Percentiles rank a stretch among this genome's conserved stretches.
phyloP scores from a whole-genome alignment of 2,113 vertebrate species.

The Corythoichthys intestinalis region DNA sequence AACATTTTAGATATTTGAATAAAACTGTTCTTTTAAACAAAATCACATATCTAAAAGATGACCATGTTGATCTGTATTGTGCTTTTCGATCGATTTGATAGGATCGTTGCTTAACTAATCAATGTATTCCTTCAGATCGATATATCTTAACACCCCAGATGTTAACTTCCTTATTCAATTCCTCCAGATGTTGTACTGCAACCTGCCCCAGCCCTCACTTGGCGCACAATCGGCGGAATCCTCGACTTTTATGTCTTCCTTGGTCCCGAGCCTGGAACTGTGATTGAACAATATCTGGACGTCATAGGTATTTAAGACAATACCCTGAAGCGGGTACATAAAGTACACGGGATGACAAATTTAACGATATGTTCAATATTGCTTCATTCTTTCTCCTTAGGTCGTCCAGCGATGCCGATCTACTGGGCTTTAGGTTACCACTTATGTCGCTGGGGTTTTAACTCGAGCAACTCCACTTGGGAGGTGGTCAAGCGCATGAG shows the following conservation, averaged over 20 bases:
- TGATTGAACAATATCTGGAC: slow-evolving; percentile 80
- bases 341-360: neutral
- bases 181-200: slow-evolving; percentile 80
- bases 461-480: slow-evolving; percentile 78
- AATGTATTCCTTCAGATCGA: no score
- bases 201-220: slow-evolving; percentile 81
- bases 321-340: neutral
- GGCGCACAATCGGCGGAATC: slow-evolving; percentile 84
- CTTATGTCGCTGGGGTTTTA: slow-evolving; percentile 86
- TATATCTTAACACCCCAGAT: no score
- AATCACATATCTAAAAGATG: no score
- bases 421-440: slow-evolving; percentile 86
- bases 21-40: no score
- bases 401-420: slow-evolving; percentile 79
- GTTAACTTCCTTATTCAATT: neutral
- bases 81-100: no score
- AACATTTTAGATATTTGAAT: no score
- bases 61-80: no score
- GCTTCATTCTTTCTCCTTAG: slow-evolving; percentile 28
- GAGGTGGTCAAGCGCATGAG: slow-evolving; percentile 78
- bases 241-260: slow-evolving; percentile 86
- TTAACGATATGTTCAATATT: neutral
- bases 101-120: no score
- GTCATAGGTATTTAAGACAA: slow-evolving; percentile 73
- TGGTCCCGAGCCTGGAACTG: slow-evolving; percentile 73